Evolutionary conservation across 1,140 invertebrate genomes (phyloP), one percentile per base, ranked within the genome.

Genomic region (Papilio machaon): DNA sequence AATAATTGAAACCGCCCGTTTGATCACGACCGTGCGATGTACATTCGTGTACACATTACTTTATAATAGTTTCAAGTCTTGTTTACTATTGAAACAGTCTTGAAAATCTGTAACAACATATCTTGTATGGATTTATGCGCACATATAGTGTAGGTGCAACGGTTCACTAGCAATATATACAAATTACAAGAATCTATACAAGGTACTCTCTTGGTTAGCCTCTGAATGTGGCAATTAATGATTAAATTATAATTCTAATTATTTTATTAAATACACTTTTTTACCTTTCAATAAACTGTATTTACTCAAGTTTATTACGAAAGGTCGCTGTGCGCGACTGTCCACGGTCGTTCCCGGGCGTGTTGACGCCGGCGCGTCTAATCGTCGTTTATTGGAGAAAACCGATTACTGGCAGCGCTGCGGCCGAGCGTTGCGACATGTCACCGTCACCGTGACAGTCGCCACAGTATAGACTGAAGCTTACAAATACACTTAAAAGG

Each of bases 381-480:
- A 94, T 94, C 93, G 93, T 47, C 91, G 90, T 94, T 94, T 93
- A 93, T 94, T 94, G 91, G 93, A 94, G 93, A 94, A 94, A 94
- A 94, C 93, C 93, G 93, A 94, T 94, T 94, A 92, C 92, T 87
- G 87, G 81, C 87, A 82, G 80, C 83, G 82, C 88, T 89, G 86
- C 88, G 87, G 89, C 87, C 90, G 87, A 89, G 89, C 87, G 91
- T 94, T 94, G 93, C 91, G 90, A 94, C 92, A 92, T 94, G 91
- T 94, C 91, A 92, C 90, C 54, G 6, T 58, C n/a, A n/a, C 17
- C 91, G 81, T 85, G 79, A 15, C 35, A 17, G 38, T 64, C 47
- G 74, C 46, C 9, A 11, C n/a, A 75, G n/a, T 47, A 35, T 76
- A 7, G n/a, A 47, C 73, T 73, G 43, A 73, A 38, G 43, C 35